Base-by-base conservation (phyloP, 53 echinoderm and acorn worm genomes). In the Arbacia lixula region DNA sequence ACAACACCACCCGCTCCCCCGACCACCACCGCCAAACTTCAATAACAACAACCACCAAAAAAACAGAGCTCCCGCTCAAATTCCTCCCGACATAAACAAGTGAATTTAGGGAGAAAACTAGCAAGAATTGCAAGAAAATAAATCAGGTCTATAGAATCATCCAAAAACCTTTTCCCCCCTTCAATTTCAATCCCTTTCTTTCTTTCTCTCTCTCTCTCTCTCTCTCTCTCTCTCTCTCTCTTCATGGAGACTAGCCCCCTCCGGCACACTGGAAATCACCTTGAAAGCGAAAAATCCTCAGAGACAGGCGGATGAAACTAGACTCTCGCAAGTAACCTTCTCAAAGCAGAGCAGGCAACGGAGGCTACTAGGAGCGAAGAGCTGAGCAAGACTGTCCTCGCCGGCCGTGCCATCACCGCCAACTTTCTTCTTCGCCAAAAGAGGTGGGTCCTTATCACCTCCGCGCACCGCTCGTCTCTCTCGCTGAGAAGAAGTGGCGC, bases 361-460 rank as follows among this genome's bases (percentile, higher is more conserved):
- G 53, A 73, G 51, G 58, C 16, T 20, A 57, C 50, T 32, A 74
- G 5, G 14, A 53, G 33, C 33, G 21, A 30, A 46, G 46, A 46
- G 46, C 46, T 46, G 26, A 43, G 69, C 41, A 43, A 69, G 26
- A 56, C 22, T 77, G 56, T 22, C 34, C 38, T 58, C 33, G 12
- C 26, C 78, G 56, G 36, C 56, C 36, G 28, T 77, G 78, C 35
- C 78, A 54, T 60, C 38, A 60, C 78, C 78, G 58, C 58, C 78
- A 77, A 77, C 56, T 43, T 77, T 77, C 56, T 77, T 77, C n/a
- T 77, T 60, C 56, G 78, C 60, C 22, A 57, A n/a, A 69, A 42
- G 21, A 77, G 78, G 78, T 77, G 78, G 38, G 78, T 77, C 78
- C 41, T 77, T 77, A 77, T 77, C 78, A 60, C 78, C 12, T 16